A percentile compares a stretch with the other conserved stretches of the same genome.
These are phyloP conservation scores for Calameuta idolon DNA, from an alignment of 2,888 invertebrate species.

Conservation along the genomic window DNA sequence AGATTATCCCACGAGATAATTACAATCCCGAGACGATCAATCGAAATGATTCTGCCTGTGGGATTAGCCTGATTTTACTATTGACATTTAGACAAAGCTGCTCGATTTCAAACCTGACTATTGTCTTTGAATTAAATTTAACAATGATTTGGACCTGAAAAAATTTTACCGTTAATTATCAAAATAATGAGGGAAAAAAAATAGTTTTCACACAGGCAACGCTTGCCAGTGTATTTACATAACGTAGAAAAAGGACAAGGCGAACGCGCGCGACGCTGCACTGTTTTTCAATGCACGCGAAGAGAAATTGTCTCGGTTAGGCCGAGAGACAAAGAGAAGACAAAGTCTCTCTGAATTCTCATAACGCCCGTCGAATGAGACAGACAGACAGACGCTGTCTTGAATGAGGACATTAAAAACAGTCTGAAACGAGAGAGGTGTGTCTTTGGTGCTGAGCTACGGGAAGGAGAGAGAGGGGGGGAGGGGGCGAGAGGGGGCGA, in stretches of 20 bases:
- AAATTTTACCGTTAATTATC: too few relatives aligned
- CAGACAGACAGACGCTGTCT: too few relatives aligned
- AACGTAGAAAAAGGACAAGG: too few relatives aligned
- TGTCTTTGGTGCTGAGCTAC: not conserved
- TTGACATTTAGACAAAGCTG: too few relatives aligned
- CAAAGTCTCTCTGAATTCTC: not conserved
- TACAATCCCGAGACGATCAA: not conserved
- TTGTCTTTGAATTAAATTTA: too few relatives aligned
- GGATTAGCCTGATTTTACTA: too few relatives aligned
- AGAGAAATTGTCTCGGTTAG: not conserved
- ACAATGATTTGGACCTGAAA: too few relatives aligned
- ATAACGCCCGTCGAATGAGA: not conserved
- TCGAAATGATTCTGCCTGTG: too few relatives aligned
- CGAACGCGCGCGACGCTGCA: not conserved
- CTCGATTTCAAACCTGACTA: too few relatives aligned
- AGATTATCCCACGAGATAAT: not conserved
- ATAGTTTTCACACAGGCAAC: too few relatives aligned
- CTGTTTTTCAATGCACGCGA: not conserved
- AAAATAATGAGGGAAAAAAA: too few relatives aligned
- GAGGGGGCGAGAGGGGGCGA: not conserved
- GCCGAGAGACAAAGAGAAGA: not conserved
- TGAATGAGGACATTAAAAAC: conserved; percentile 13
- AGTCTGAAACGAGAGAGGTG: conserved; percentile 21
- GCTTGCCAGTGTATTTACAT: not conserved
- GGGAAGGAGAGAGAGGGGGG: not conserved